Evolutionary conservation across 92 coral and sea anemone species (phyloP), one percentile per base, ranked within the genome.

Genomic region (Meandrina meandrites): DNA sequence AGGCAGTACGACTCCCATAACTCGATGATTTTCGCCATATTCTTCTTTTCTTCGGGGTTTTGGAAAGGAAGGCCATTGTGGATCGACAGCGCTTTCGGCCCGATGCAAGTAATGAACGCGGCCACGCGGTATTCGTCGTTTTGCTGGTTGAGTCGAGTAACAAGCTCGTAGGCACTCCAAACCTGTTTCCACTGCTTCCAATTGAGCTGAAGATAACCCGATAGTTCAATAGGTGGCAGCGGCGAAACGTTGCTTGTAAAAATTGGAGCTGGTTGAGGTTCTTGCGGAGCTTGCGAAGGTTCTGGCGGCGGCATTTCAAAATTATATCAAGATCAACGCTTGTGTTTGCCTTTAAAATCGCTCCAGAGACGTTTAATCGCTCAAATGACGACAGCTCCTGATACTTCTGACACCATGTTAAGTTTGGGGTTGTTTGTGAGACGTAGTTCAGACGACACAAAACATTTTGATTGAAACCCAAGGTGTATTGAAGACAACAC

Each of bases 31-130:
- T 53, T 89, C 22, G 80, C 86, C 5, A 91, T 74, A 79, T 86
- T 54, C 53, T 78, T 70, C 78, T 81, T 92, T 57, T 92, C 94
- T 34, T 60, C 92, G 40, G 89, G 87, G 45, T 19, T 80, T 36
- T 57, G 67, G 35, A 91, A 91, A 27, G 89, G 94, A 8, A 92
- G 77, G 58, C 88, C 90, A 75, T 76, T 89, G 87, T 89, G 88
- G 3, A 86, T 83, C 4, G 72, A 50, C 9, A 90, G 79, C 22
- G 90, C 93, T 51, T 75, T 47, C 3, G 80, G 30, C 22, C 80
- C n/a, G n/a, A n/a, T n/a, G n/a, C 86, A 53, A 3, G 66, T 22
- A 48, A 50, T 56, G n/a, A 50, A 81, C 24, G 56, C 60, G 35
- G 71, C 60, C n/a, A 88, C 91, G 82, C 87, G 77, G 37, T 80